These are phyloP conservation scores for Molossus alvarezi DNA, from an alignment of 2,797 vertebrate genomes.

Conservation along the genomic window DNA sequence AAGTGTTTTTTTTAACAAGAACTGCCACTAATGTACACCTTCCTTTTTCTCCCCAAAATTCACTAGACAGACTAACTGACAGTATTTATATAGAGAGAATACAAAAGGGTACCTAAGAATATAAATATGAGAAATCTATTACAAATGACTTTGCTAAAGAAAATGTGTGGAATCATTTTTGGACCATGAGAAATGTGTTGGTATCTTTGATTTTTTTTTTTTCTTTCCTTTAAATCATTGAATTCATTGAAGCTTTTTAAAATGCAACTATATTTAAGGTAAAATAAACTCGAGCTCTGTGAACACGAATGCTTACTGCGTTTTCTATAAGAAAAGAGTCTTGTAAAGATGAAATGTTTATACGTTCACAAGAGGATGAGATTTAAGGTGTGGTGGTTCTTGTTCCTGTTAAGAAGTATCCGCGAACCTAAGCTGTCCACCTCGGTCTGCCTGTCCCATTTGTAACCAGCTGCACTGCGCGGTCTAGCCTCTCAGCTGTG, in stretches of 20 bases:
- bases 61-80: background rate
- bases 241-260: slow-evolving; percentile 76
- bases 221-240: background rate
- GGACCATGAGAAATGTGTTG: slow-evolving; percentile 73
- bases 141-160: background rate
- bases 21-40: background rate
- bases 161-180: slow-evolving; percentile 72
- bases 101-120: slow-evolving; percentile 51
- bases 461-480: background rate
- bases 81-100: slow-evolving; percentile 10
- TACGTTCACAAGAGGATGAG: background rate
- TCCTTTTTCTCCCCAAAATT: background rate
- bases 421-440: background rate
- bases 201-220: slow-evolving; percentile 78
- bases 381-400: background rate
- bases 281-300: slow-evolving; percentile 84
- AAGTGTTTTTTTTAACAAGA: background rate
- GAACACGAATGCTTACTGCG: slow-evolving; percentile 36
- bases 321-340: slow-evolving; percentile 48
- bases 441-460: background rate
- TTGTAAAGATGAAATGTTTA: background rate
- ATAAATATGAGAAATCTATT: background rate
- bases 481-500: background rate
- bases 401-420: background rate
- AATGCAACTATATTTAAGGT: slow-evolving; percentile 81